These are phyloP conservation scores for Acrobasis repandana DNA, from an alignment of 2,888 invertebrate species.

Conservation along the genomic window DNA sequence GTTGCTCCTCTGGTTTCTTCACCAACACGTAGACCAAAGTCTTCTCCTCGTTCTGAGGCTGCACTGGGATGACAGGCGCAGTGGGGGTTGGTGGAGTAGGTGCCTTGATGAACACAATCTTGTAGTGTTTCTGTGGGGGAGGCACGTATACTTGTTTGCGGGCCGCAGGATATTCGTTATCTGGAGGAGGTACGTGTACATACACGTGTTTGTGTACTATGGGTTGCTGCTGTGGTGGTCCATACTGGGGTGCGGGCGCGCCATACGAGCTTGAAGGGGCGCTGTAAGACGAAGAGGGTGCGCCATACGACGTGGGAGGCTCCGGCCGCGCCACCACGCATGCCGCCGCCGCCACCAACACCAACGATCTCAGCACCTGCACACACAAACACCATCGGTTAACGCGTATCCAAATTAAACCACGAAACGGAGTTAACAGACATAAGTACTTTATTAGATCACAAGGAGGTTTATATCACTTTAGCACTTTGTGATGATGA, in stretches of 20 bases:
- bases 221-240: constrained; percentile 88
- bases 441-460: background rate
- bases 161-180: constrained; percentile 88
- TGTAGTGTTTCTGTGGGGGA: constrained; percentile 90
- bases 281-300: constrained; percentile 77
- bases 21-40: constrained; percentile 94
- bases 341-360: constrained; percentile 67
- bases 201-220: constrained; percentile 95
- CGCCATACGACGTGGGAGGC: constrained; percentile 82
- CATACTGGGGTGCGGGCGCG: constrained; percentile 85
- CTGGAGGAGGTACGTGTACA: constrained; percentile 95
- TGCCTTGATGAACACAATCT: constrained; percentile 92
- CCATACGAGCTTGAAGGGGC: constrained; percentile 72
- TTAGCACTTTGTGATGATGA: constrained; percentile 31
- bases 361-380: constrained; percentile 74
- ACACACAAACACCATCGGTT: constrained; percentile 50
- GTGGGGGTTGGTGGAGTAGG: constrained; percentile 85
- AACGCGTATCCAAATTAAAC: background rate
- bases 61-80: constrained; percentile 84
- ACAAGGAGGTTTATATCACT: constrained; percentile 10
- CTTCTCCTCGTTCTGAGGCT: constrained; percentile 94
- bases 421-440: background rate
- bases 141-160: constrained; percentile 79
- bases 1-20: constrained; percentile 93
- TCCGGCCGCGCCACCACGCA: constrained; percentile 80